Conservation (phyloP, 2,888 invertebrate species). For the Trilocha varians region DNA sequence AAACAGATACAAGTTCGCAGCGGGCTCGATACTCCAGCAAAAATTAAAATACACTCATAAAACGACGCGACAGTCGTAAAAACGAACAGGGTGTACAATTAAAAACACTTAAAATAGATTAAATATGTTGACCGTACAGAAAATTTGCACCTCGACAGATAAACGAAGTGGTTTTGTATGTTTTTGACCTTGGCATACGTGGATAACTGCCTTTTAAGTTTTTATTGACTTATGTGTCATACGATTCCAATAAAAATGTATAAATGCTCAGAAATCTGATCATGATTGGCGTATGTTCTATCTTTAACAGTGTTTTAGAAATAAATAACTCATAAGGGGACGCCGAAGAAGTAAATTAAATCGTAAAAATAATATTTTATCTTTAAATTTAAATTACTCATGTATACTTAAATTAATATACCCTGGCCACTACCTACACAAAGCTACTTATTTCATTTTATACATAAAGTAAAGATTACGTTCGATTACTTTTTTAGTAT, state of each 20-base stretch:
- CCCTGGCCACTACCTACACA: too few species aligned
- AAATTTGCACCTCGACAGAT: conserved; percentile 23
- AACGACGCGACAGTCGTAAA: conserved; percentile 35
- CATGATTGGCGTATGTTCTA: too few species aligned
- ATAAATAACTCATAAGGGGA: too few species aligned
- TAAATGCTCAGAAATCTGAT: too few species aligned
- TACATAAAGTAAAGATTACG: too few species aligned
- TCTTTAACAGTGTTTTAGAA: too few species aligned
- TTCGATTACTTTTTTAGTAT: background rate
- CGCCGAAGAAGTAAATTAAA: too few species aligned
- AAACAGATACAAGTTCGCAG: conserved; percentile 22
- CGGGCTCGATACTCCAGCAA: conserved; percentile 13
- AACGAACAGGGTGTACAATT: conserved; percentile 37
- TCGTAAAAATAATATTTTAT: too few species aligned
- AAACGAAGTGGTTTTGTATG: conserved; percentile 15
- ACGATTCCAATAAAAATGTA: too few species aligned
- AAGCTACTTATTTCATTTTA: too few species aligned
- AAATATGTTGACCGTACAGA: conserved; percentile 37
- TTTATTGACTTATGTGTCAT: background rate
- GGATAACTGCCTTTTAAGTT: background rate
- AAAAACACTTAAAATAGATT: conserved; percentile 56
- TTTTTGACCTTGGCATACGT: conserved; percentile 30
- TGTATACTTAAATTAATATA: too few species aligned
- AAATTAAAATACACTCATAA: conserved; percentile 30
- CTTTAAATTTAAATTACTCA: too few species aligned